These are phyloP conservation scores for Cromileptes altivelis DNA, from an alignment of 2,113 vertebrate genomes.

Conservation along the genomic window DNA sequence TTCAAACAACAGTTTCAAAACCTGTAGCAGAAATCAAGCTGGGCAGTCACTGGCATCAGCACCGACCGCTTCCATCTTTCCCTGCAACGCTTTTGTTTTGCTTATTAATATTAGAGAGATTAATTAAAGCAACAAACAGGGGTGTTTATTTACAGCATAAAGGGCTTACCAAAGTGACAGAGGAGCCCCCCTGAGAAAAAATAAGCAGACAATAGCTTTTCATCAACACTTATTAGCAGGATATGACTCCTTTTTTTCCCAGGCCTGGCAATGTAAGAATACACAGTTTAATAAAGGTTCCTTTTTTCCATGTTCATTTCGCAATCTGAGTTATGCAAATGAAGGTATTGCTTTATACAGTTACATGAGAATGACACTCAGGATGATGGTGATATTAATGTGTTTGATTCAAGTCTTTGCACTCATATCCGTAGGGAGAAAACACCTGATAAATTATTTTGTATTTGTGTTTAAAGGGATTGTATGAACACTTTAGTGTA, in stretches of 20 bases:
- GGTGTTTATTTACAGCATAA: conserved; percentile 50
- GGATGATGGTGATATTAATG: background rate
- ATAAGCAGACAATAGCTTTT: conserved; percentile 47
- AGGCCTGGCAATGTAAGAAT: conserved; percentile 20
- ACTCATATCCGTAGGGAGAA: background rate
- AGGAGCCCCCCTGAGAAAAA: conserved; percentile 33
- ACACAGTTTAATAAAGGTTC: conserved; percentile 22
- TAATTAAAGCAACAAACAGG: conserved; percentile 56
- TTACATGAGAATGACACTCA: background rate
- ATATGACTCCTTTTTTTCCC: conserved; percentile 22
- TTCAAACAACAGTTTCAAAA: conserved; percentile 17
- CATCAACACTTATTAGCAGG: conserved; percentile 50
- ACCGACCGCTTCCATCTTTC: conserved; percentile 1
- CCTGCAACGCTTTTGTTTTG: conserved; percentile 31
- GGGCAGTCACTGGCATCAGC: background rate
- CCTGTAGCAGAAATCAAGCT: conserved; percentile 1
- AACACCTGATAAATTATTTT: background rate
- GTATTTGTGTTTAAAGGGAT: background rate
- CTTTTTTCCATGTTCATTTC: conserved; percentile 6
- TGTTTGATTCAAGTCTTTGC: background rate
- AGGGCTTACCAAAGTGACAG: conserved; percentile 41
- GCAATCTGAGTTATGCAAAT: background rate
- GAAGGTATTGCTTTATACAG: background rate
- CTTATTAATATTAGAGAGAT: conserved; percentile 46
- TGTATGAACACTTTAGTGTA: too few relatives aligned